Conservation (phyloP, 2,797 vertebrate genomes). For the Phalloptychus januarius region DNA sequence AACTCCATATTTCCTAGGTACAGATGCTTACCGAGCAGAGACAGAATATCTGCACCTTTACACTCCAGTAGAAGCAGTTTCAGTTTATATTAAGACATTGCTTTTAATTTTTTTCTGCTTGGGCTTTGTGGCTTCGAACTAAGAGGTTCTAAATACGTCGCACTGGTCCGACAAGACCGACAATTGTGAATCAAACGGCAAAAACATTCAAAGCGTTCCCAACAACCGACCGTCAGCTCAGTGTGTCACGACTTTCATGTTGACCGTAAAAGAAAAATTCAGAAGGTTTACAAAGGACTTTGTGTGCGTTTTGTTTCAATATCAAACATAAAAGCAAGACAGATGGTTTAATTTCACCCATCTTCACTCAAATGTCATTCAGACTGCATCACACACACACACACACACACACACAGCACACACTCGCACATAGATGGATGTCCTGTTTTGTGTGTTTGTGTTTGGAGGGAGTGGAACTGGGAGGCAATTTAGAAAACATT, state of each 20-base stretch:
- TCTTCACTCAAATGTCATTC: slow-evolving; percentile 17
- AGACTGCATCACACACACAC: slow-evolving; percentile 7
- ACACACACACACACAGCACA: slow-evolving; percentile 2
- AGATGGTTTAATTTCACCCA: neutral
- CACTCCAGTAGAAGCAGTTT: neutral
- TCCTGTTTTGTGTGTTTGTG: slow-evolving; percentile 48
- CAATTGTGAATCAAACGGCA: neutral
- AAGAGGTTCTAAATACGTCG: neutral
- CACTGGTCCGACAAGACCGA: neutral
- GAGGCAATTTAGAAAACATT: slow-evolving; percentile 30
- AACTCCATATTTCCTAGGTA: neutral
- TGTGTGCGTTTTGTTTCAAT: slow-evolving; percentile 3
- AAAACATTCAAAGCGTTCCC: neutral
- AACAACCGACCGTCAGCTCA: neutral
- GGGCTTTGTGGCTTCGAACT: neutral
- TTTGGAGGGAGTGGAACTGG: slow-evolving; percentile 33
- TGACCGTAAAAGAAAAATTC: neutral
- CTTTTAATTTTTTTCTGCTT: neutral
- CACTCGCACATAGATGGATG: slow-evolving; percentile 25
- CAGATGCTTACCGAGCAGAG: neutral
- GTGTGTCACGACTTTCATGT: neutral
- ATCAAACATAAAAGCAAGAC: slow-evolving; percentile 7
- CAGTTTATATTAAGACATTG: neutral
- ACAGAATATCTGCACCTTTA: neutral
- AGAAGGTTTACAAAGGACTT: slow-evolving; percentile 3